phyloP scores from a whole-genome alignment of 2,113 vertebrate genomes.

The Pundamilia nyererei region DNA sequence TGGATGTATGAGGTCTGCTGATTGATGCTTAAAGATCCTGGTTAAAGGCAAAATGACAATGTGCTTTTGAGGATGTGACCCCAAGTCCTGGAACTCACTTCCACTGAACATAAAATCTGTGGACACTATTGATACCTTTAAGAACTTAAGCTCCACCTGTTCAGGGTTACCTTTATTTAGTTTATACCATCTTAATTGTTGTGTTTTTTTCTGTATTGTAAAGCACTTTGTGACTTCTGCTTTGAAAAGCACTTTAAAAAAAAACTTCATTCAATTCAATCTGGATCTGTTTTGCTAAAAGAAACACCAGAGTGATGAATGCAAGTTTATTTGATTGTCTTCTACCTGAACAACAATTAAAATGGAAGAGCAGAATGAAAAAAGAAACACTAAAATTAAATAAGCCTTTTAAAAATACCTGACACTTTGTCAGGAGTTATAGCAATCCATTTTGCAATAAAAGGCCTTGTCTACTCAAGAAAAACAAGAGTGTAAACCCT shows the following conservation, averaged over 20 bases:
- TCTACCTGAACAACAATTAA: background rate
- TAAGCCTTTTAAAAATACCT: background rate
- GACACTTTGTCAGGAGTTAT: background rate
- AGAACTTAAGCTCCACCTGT: background rate
- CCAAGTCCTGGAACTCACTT: background rate
- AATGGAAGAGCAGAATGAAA: background rate
- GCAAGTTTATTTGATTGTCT: background rate
- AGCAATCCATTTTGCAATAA: background rate
- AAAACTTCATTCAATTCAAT: background rate
- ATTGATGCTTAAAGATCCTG: background rate
- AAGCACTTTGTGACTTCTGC: rapidly evolving
- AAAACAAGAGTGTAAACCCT: background rate
- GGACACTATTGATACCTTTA: background rate
- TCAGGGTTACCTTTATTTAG: background rate
- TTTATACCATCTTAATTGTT: background rate
- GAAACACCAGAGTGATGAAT: background rate
- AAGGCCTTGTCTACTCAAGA: background rate
- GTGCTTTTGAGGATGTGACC: background rate
- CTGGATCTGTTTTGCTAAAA: background rate
- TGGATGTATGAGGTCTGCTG: background rate
- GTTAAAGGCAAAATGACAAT: background rate
- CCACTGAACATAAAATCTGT: background rate
- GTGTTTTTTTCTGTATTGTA: background rate
- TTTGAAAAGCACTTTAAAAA: background rate
- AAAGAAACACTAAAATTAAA: background rate